phyloP scores from a whole-genome alignment of 2,888 invertebrate genomes.

The Spicauda simplicius region DNA sequence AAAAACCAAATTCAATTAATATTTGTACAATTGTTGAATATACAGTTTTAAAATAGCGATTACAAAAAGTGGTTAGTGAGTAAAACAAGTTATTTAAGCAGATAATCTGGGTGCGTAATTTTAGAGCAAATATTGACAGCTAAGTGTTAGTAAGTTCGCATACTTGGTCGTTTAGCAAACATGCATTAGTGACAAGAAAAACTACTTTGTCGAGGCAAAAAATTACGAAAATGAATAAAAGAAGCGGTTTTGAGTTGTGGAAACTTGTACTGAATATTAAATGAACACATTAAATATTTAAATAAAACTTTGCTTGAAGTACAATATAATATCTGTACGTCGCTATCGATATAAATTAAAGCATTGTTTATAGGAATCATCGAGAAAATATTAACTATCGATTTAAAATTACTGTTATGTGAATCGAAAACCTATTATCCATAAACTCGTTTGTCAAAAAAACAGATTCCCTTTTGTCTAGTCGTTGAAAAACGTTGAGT shows the following conservation, averaged over 20 bases:
- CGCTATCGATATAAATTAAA: too few species aligned
- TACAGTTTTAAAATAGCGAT: neutral
- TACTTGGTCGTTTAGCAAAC: neutral
- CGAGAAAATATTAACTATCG: too few species aligned
- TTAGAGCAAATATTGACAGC: conserved; percentile 1
- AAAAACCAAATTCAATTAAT: neutral
- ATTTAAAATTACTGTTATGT: too few species aligned
- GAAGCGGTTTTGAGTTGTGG: neutral
- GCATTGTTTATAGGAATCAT: too few species aligned
- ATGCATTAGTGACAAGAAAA: neutral
- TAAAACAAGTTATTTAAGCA: conserved; percentile 7
- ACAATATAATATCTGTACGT: too few species aligned
- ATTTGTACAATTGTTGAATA: neutral
- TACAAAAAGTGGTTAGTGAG: neutral
- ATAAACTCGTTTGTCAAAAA: too few species aligned
- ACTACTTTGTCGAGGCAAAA: neutral
- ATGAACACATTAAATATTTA: too few species aligned
- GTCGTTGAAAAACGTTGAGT: too few species aligned
- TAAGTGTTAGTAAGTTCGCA: conserved; percentile 8
- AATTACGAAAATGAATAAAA: neutral
- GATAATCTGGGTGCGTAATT: conserved; percentile 18
- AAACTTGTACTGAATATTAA: neutral
- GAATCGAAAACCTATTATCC: too few species aligned
- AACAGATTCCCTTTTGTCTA: too few species aligned
- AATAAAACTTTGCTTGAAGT: too few species aligned